These are phyloP conservation scores for Sturnira hondurensis DNA, from an alignment of 2,113 vertebrate genomes.

Conservation along the genomic window DNA sequence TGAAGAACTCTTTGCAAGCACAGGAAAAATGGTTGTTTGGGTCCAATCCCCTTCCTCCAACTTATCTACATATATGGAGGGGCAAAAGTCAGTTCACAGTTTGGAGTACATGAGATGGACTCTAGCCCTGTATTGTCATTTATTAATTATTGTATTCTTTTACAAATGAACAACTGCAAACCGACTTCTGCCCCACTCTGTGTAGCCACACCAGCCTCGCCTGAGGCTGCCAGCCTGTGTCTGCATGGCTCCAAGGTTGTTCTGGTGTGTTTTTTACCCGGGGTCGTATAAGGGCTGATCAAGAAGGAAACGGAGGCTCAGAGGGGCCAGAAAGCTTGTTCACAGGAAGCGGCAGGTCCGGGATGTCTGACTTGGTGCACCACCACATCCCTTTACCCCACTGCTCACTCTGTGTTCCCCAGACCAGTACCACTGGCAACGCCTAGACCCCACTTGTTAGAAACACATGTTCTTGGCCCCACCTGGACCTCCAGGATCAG, in stretches of 20 bases:
- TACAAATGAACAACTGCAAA: background rate
- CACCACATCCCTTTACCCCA: background rate
- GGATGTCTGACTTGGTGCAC: background rate
- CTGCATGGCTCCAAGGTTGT: accelerated
- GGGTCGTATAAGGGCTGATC: background rate
- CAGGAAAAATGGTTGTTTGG: background rate
- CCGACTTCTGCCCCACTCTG: background rate
- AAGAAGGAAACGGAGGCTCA: background rate
- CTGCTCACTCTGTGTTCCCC: background rate
- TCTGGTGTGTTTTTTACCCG: background rate
- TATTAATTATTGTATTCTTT: background rate
- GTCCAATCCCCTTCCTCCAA: background rate
- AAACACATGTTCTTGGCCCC: background rate
- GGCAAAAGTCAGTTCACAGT: background rate
- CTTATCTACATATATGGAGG: background rate
- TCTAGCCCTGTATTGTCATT: background rate
- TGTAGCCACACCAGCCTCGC: accelerated
- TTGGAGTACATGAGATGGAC: background rate
- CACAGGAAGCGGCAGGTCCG: background rate
- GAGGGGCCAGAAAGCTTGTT: background rate
- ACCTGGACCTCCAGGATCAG: background rate
- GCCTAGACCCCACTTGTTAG: background rate
- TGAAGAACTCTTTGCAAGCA: background rate
- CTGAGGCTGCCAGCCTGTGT: accelerated
- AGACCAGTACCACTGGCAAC: background rate